A percentile compares a stretch with the other conserved stretches of the same genome.
These are phyloP conservation scores for Lerista edwardsae DNA, from an alignment of 2,797 vertebrate species.

Conservation along the genomic window DNA sequence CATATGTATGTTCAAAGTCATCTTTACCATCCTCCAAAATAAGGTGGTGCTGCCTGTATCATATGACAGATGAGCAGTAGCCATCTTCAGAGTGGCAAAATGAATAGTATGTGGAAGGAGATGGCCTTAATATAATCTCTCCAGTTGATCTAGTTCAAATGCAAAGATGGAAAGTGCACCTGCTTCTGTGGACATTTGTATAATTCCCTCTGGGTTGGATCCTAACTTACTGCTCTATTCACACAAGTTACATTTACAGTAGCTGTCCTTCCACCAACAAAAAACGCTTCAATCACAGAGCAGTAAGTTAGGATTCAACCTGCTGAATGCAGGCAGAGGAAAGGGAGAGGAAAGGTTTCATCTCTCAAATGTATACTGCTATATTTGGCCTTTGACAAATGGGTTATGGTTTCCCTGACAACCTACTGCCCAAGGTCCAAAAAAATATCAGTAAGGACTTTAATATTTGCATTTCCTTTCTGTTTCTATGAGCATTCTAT, in stretches of 20 bases:
- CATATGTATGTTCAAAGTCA: not conserved
- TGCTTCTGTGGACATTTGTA: not conserved
- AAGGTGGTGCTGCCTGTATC: too few species aligned
- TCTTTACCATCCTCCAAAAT: not conserved
- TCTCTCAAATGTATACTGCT: not conserved
- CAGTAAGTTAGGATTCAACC: too few species aligned
- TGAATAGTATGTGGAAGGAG: not conserved
- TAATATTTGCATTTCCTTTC: not conserved
- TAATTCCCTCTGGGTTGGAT: not conserved
- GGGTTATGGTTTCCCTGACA: not conserved
- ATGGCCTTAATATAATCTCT: not conserved
- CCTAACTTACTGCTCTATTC: too few species aligned
- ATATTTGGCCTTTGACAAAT: not conserved
- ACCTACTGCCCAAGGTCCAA: not conserved
- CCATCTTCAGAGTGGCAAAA: not conserved
- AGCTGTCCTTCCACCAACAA: too few species aligned
- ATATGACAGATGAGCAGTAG: not conserved
- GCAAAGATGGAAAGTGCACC: not conserved
- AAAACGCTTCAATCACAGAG: too few species aligned
- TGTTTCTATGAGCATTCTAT: conserved; percentile 1
- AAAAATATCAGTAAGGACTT: not conserved
- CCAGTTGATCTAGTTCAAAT: not conserved
- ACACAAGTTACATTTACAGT: too few species aligned
- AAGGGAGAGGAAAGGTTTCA: not conserved
- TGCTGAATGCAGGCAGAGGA: not conserved